Conservation (phyloP, 2,113 vertebrate species). For the Dromiciops gliroides region DNA sequence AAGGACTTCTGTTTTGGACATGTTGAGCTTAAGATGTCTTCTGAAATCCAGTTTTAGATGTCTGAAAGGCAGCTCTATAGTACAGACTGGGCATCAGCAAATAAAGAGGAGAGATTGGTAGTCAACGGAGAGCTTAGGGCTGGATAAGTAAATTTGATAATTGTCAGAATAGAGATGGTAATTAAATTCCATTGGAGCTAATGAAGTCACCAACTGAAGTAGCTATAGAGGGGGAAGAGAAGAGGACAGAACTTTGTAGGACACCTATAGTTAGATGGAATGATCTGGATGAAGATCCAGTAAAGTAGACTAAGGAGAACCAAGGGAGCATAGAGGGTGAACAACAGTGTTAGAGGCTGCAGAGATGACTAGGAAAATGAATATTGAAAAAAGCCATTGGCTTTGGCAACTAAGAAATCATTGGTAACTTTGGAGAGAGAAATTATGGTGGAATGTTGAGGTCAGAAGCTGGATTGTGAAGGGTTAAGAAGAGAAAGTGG, state of each 20-base stretch:
- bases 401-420: too few species aligned
- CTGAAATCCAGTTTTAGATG: neutral
- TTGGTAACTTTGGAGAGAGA: too few species aligned
- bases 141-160: neutral
- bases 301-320: too few species aligned
- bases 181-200: neutral
- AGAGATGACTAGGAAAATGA: too few species aligned
- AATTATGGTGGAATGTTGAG: too few species aligned
- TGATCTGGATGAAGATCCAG: neutral
- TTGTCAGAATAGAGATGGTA: neutral
- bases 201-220: neutral
- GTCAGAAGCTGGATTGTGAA: too few species aligned
- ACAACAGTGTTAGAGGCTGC: too few species aligned
- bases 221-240: neutral
- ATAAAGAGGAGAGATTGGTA: neutral
- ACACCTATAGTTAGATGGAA: neutral
- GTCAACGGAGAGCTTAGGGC: neutral
- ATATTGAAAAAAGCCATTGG: too few species aligned
- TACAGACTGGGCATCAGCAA: too few species aligned
- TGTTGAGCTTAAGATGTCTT: neutral
- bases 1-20: neutral
- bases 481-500: too few species aligned
- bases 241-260: too few species aligned
- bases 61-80: neutral
- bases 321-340: too few species aligned